Evolutionary conservation across 2,113 vertebrate genomes (phyloP), one percentile per base, ranked within the genome.

Genomic region (Syngnathus typhle): DNA sequence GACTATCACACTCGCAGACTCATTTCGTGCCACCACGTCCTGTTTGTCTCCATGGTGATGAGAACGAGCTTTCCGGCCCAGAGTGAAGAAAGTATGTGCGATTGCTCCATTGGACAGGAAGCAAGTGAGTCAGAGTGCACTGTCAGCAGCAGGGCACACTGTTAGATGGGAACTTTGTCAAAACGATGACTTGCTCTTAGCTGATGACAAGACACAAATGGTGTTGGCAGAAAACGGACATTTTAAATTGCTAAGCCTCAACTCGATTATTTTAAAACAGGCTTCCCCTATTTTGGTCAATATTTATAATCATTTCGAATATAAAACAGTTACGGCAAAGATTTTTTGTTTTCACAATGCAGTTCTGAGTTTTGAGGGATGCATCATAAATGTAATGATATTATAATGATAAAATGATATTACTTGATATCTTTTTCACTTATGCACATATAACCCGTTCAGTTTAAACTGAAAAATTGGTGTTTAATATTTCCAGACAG

Each of bases 21-120:
- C 82, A 81, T 89, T 89, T 90, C 77, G 85, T 82, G 89, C 82
- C 73, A 82, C 85, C 80, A 77, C 85, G 90, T 92, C 91, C 91
- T 91, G 88, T 89, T 86, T 77, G 85, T 91, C 74, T 81, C 89
- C 84, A 90, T 90, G 82, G 90, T 77, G 84, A 90, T 75, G 9
- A 73, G 71, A 75, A 77, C 75, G 85, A 73, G 85, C 83, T 89
- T 91, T 90, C 88, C 88, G 86, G 87, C 79, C 78, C 39, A 71
- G 69, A 73, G 67, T 74, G 71, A 81, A 81, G 80, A 59, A 81
- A 87, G 78, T 76, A 59, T 71, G 75, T 49, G 76, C 55, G 65
- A 75, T 86, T 82, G 67, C 84, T 77, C 67, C 78, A 75, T 77
- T 76, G 76, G 80, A 87, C 85, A 89, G 91, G 91, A 92, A 90